Conservation (phyloP, 2,888 invertebrate genomes). For the Heliconius aoede region DNA sequence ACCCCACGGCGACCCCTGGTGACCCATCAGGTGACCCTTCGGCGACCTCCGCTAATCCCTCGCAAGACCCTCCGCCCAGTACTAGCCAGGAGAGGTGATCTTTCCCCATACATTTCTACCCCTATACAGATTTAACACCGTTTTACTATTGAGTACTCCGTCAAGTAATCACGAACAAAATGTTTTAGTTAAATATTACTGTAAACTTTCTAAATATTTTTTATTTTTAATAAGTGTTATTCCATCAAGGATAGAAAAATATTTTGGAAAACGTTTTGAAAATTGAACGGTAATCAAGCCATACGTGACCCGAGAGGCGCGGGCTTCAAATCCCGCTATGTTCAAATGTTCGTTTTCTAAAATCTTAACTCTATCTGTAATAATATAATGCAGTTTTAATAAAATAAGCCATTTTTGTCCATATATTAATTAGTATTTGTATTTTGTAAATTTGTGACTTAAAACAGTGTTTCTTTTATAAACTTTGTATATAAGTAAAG, state of each 20-base stretch:
- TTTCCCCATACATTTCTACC: neutral
- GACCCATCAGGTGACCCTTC: neutral
- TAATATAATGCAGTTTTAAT: conserved; percentile 11
- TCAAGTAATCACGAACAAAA: conserved; percentile 9
- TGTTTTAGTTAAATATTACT: neutral
- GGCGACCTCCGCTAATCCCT: neutral
- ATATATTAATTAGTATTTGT: neutral
- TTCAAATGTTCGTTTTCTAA: neutral
- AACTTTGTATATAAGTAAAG: conserved; percentile 1
- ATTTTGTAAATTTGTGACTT: conserved; percentile 9
- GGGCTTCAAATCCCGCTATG: neutral
- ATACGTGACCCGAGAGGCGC: too few relatives aligned
- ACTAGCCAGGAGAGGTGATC: conserved; percentile 24
- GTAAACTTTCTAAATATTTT: neutral
- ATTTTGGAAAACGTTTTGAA: neutral
- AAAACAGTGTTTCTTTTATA: neutral
- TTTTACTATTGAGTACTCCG: conserved; percentile 3
- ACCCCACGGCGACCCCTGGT: neutral
- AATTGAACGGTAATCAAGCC: neutral
- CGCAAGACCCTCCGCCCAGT: conserved; percentile 12
- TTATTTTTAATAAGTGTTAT: neutral
- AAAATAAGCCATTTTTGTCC: conserved; percentile 13
- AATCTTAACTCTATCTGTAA: neutral
- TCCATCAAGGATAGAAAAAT: neutral
- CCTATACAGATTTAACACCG: neutral